phyloP scores from a whole-genome alignment of 37 sponge, comb jelly and placozoan species.

The Bolinopsis microptera region DNA sequence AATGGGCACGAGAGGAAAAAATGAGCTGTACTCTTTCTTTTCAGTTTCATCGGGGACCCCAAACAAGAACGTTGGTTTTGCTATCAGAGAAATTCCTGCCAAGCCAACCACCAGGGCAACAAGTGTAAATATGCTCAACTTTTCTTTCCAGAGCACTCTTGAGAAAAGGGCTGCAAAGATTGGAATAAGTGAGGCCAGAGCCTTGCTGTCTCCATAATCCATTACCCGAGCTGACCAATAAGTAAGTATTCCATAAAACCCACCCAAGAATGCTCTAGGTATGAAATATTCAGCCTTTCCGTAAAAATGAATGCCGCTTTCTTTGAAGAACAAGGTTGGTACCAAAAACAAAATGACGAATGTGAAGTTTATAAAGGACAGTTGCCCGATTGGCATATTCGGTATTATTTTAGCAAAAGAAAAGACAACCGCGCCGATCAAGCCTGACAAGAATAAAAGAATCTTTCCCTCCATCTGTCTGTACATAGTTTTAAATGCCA shows the following conservation, averaged over 20 bases:
- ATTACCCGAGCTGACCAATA: neutral
- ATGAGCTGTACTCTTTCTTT: neutral
- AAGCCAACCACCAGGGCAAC: neutral
- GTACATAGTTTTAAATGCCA: too few species aligned
- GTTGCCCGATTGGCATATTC: neutral
- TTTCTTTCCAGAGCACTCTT: constrained; percentile 16
- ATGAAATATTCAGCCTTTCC: constrained; percentile 5
- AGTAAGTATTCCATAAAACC: neutral
- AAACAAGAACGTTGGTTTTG: neutral
- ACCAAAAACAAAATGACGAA: neutral
- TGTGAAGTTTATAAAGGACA: neutral
- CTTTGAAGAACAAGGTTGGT: neutral
- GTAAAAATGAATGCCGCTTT: too few species aligned
- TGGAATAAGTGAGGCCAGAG: neutral
- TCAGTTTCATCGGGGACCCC: neutral
- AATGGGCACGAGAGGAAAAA: neutral
- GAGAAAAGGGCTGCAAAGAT: constrained; percentile 3
- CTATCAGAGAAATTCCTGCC: neutral
- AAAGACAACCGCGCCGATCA: neutral
- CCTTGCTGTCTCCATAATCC: neutral
- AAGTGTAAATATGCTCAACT: neutral
- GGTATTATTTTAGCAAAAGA: neutral
- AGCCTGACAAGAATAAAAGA: neutral
- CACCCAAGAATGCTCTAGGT: neutral
- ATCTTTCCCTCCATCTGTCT: neutral